These are phyloP conservation scores for Alectura lathami DNA, from an alignment of 2,113 vertebrate species.

Conservation along the genomic window DNA sequence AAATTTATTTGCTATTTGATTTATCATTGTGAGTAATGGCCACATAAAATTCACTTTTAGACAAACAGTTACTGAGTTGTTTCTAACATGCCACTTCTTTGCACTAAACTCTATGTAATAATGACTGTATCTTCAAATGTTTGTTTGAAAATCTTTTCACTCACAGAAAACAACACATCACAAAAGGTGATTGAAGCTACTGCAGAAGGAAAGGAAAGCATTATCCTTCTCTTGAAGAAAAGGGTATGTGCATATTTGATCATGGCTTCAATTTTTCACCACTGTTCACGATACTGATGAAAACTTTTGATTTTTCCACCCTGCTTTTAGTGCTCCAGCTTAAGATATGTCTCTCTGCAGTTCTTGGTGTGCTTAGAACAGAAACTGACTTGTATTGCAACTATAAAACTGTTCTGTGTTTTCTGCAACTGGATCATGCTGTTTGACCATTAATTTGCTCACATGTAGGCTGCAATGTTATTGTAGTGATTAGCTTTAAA, in stretches of 20 bases:
- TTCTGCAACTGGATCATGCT: background rate
- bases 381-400: background rate
- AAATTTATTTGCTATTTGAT: background rate
- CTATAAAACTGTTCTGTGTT: background rate
- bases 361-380: background rate
- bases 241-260: constrained; percentile 15
- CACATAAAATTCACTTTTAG: background rate
- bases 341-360: background rate
- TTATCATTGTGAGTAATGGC: background rate
- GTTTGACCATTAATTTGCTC: background rate
- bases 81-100: background rate
- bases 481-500: background rate
- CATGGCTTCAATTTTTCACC: background rate
- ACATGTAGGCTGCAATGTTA: background rate
- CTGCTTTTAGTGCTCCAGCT: background rate
- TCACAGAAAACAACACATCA: background rate
- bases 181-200: background rate
- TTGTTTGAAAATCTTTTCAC: background rate
- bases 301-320: background rate
- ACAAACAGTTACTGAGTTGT: background rate
- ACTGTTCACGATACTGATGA: background rate
- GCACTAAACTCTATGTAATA: background rate
- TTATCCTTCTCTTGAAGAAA: background rate
- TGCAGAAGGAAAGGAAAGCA: background rate
- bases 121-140: background rate